phyloP scores from a whole-genome alignment of 2,113 vertebrate genomes.

The Synchiropus splendidus region DNA sequence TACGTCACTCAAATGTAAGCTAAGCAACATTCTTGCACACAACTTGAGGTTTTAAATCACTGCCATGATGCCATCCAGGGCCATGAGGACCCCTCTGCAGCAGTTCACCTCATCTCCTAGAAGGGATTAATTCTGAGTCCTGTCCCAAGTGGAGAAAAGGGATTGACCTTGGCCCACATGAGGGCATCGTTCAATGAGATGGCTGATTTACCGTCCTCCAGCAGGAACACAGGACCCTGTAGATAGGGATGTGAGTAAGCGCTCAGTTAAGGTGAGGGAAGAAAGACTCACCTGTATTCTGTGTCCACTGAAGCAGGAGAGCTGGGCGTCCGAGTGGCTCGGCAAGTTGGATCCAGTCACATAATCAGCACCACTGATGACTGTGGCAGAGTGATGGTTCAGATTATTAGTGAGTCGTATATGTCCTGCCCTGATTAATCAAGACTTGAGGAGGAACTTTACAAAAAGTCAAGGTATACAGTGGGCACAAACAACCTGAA shows the following conservation, averaged over 20 bases:
- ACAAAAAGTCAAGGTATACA: no score
- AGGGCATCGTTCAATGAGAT: slow-evolving; percentile 91
- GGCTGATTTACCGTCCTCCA: slow-evolving; percentile 91
- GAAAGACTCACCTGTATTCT: slow-evolving; percentile 77
- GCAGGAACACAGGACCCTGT: slow-evolving; percentile 88
- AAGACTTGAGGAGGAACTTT: no score
- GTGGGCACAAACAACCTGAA: no score
- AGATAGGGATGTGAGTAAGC: not conserved
- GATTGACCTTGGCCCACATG: slow-evolving; percentile 99
- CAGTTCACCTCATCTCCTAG: no score
- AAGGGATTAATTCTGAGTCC: slow-evolving; percentile 95
- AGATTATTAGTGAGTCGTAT: slow-evolving; percentile 2
- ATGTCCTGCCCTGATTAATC: no score
- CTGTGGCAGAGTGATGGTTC: not conserved
- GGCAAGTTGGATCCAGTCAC: slow-evolving; percentile 93
- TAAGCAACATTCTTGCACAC: no score
- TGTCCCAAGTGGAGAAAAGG: slow-evolving; percentile 93
- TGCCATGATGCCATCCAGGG: no score
- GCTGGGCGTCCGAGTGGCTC: slow-evolving; percentile 84
- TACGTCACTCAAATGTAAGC: no score
- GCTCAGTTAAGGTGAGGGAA: no score
- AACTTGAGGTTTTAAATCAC: no score
- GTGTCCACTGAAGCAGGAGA: slow-evolving; percentile 87
- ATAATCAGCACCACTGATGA: slow-evolving; percentile 77
- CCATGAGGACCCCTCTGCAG: no score